Percentiles rank a stretch among this genome's conserved stretches.
These are phyloP conservation scores for Drosophila tropicalis DNA, from an alignment of 1,140 invertebrate species.

Conservation along the genomic window DNA sequence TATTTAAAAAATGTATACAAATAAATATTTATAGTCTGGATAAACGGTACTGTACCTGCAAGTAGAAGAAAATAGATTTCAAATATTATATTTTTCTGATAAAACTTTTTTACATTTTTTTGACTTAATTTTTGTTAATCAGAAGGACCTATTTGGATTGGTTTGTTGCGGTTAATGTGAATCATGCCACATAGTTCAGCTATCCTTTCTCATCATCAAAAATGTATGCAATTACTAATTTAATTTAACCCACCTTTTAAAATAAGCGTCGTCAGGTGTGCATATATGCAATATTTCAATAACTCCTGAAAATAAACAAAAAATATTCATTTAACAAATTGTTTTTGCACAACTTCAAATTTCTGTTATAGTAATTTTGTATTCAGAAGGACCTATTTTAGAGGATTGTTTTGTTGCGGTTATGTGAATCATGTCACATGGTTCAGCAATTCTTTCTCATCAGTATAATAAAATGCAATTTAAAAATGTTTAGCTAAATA, in stretches of 20 bases:
- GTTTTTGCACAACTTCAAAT: no score
- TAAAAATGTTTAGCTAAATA: background rate
- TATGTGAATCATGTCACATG: constrained; percentile 78
- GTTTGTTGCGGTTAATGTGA: constrained; percentile 78
- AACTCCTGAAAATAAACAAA: background rate
- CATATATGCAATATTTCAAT: background rate
- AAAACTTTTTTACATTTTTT: background rate
- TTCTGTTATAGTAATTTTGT: no score
- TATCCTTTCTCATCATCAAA: constrained; percentile 61
- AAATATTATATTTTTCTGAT: background rate
- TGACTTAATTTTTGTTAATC: constrained; percentile 30
- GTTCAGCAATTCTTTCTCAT: constrained; percentile 65
- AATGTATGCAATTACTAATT: background rate
- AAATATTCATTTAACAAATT: background rate
- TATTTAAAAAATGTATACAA: background rate
- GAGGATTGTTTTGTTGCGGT: constrained; percentile 76
- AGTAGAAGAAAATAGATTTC: constrained; percentile 9
- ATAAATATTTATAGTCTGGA: background rate
- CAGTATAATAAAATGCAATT: constrained; percentile 21
- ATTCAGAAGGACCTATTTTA: constrained; percentile 61
- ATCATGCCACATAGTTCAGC: constrained; percentile 76
- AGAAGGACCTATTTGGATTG: constrained; percentile 81
- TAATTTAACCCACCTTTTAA: background rate
- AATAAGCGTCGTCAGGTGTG: background rate
- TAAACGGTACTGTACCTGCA: constrained; percentile 47